A percentile compares a stretch with the other conserved stretches of the same genome.
Evolutionary conservation across 2,113 vertebrate species (phyloP).

Genomic region (Gasterosteus aculeatus): DNA sequence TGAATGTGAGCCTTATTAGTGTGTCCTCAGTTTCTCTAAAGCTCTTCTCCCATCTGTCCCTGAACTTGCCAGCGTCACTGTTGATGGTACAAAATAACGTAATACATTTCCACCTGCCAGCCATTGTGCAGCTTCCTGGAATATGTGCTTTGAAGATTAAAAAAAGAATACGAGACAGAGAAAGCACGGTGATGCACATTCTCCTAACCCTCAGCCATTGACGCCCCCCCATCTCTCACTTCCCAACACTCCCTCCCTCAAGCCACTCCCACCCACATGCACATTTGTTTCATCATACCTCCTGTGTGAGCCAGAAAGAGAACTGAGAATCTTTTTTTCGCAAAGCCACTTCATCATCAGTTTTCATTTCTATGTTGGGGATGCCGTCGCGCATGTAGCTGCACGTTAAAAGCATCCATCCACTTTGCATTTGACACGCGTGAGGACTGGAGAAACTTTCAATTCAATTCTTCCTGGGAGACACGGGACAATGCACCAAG

Average conservation of each 20-base stretch:
- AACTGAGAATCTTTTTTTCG: constrained; percentile 24
- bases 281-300: constrained; percentile 20
- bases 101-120: constrained; percentile 35
- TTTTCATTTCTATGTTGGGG: constrained; percentile 6
- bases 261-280: constrained; percentile 39
- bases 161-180: constrained; percentile 17
- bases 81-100: constrained; percentile 44
- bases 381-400: constrained; percentile 15
- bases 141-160: constrained; percentile 52
- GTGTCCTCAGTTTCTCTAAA: constrained; percentile 34
- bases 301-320: constrained; percentile 14
- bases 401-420: not conserved
- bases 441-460: not conserved
- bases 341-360: constrained; percentile 40
- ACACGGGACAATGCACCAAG: constrained; percentile 13
- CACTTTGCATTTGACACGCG: not conserved
- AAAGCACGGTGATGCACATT: not conserved
- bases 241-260: not conserved
- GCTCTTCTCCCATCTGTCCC: constrained; percentile 35
- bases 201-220: not conserved
- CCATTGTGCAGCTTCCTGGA: constrained; percentile 41
- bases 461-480: constrained; percentile 17
- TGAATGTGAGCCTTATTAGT: constrained; percentile 35
- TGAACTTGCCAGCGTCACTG: constrained; percentile 42
- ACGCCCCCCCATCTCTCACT: not conserved